Conservation (phyloP, 2,113 vertebrate species). For the Malurus alboscapulatus region DNA sequence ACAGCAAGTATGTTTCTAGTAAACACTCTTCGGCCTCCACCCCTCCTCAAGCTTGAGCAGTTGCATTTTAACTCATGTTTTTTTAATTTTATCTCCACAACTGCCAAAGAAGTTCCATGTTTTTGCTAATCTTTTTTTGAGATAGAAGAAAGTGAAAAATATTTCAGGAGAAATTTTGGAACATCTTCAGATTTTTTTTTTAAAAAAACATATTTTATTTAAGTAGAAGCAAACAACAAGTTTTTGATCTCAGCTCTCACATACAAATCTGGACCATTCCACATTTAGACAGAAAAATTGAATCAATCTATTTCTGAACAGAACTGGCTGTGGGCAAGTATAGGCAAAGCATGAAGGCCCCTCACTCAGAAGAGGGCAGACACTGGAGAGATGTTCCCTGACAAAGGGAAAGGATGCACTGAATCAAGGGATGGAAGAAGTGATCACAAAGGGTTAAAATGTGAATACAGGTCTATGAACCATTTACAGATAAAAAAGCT, state of each 20-base stretch:
- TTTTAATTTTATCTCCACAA: slow-evolving; percentile 8
- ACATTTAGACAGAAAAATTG: not conserved
- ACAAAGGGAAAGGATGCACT: not conserved
- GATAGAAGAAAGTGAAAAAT: not conserved
- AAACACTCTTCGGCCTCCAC: not conserved
- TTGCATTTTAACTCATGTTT: slow-evolving; percentile 26
- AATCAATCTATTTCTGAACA: slow-evolving; percentile 12
- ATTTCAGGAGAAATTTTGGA: slow-evolving; percentile 22
- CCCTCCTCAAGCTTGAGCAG: not conserved
- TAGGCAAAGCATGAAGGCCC: not conserved
- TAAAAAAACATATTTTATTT: slow-evolving; percentile 9
- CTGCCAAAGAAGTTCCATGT: not conserved
- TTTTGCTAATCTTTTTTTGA: slow-evolving; percentile 13
- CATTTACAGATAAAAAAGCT: not conserved
- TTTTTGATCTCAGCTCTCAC: slow-evolving; percentile 39
- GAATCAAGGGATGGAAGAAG: not conserved
- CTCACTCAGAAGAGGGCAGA: not conserved
- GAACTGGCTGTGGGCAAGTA: not conserved
- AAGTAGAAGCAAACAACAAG: slow-evolving; percentile 49
- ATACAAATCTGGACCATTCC: not conserved
- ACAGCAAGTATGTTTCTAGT: not conserved
- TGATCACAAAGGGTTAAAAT: not conserved
- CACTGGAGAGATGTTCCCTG: not conserved
- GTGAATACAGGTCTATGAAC: not conserved
- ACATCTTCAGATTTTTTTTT: not conserved